These are phyloP conservation scores for Sebastes umbrosus DNA, from an alignment of 2,797 vertebrate genomes.

Conservation along the genomic window DNA sequence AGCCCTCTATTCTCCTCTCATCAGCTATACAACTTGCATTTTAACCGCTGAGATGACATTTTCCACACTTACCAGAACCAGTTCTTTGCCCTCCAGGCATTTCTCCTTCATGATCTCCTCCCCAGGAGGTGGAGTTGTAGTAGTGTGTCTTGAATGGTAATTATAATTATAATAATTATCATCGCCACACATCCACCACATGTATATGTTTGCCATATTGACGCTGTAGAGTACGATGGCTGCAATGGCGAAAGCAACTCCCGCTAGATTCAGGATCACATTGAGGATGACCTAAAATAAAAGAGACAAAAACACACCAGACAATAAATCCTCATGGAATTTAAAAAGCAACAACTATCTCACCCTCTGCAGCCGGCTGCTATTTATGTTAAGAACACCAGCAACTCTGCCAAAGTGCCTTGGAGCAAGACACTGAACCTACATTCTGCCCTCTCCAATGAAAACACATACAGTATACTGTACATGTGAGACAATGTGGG, in stretches of 20 bases:
- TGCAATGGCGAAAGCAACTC: constrained; percentile 58
- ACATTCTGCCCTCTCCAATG: too few relatives aligned
- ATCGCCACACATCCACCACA: neutral
- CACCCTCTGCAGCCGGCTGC: too few relatives aligned
- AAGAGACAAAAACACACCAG: neutral
- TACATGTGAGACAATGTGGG: too few relatives aligned
- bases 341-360: neutral
- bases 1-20: neutral
- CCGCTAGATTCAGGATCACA: constrained; percentile 60
- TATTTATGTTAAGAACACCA: neutral
- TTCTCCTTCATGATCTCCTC: rapidly evolving
- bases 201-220: rapidly evolving
- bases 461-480: too few relatives aligned
- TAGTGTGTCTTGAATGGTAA: neutral
- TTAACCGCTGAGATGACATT: neutral
- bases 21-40: neutral
- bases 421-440: too few relatives aligned
- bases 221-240: constrained; percentile 62
- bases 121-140: rapidly evolving
- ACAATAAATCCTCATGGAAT: neutral
- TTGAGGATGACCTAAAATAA: constrained; percentile 61
- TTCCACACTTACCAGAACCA: constrained; percentile 14
- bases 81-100: neutral
- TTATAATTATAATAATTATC: rapidly evolving
- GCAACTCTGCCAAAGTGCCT: too few relatives aligned